Conservation (phyloP, 2,888 invertebrate genomes). For the Standfussiana lucernea region DNA sequence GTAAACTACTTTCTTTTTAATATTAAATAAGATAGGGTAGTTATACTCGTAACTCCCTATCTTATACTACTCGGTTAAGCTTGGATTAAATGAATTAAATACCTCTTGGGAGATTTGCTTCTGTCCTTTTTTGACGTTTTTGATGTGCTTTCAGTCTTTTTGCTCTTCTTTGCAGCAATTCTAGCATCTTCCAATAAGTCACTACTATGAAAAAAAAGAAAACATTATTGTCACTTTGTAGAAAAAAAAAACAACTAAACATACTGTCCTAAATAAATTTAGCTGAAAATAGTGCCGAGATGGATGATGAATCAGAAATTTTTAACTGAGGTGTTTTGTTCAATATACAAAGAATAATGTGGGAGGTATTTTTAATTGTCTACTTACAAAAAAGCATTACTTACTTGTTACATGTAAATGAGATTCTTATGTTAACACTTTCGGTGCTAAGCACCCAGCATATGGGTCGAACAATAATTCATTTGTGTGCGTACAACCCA, state of each 20-base stretch:
- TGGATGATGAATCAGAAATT: background rate
- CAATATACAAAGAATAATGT: background rate
- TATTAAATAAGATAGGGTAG: background rate
- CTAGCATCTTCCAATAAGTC: slow-evolving; percentile 78
- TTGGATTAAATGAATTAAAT: too few species aligned
- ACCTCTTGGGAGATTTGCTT: slow-evolving; percentile 82
- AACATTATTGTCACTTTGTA: background rate
- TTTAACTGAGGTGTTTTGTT: background rate
- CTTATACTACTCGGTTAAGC: too few species aligned
- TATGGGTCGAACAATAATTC: too few species aligned
- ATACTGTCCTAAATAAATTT: background rate
- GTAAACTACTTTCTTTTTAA: background rate
- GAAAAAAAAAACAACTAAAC: background rate
- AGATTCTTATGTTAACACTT: too few species aligned
- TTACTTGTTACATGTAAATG: background rate
- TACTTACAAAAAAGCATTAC: too few species aligned
- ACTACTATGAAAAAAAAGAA: slow-evolving; percentile 35
- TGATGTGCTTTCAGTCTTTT: slow-evolving; percentile 73
- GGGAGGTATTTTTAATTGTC: background rate
- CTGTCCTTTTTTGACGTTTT: slow-evolving; percentile 77
- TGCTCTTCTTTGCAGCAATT: slow-evolving; percentile 73
- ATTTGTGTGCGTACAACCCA: too few species aligned
- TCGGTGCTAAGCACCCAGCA: too few species aligned
- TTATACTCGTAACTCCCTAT: too few species aligned
- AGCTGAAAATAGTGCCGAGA: background rate